Evolutionary conservation across 2,113 vertebrate species (phyloP), one percentile per base, ranked within the genome.

Genomic region (Perca flavescens): DNA sequence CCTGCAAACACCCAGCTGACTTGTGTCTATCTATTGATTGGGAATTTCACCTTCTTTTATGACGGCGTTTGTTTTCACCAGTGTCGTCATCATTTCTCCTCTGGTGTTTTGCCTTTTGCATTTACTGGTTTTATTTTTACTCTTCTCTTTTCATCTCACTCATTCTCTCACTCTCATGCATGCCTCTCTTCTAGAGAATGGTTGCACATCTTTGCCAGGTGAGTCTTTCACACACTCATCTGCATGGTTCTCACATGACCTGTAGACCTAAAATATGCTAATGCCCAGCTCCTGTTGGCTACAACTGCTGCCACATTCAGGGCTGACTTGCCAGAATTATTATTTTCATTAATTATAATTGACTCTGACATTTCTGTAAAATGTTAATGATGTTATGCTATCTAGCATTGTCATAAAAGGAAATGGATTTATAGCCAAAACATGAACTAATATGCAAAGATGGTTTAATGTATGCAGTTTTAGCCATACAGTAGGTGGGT

Each of bases 141-240:
- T 69, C 61, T 95, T 95, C 86, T 95, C 88, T 63, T 95, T 95
- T 96, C 95, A 94, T 96, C 96, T 96, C 96, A 96, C 96, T 95
- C 95, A 96, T 96, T 93, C 96, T 97, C 96, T 96, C 96, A 96
- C 96, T 97, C 96, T 96, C 96, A 94, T 97, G 96, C 97, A 97
- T 97, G 97, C 97, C 92, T 97, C 95, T 97, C 96, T 96, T 95
- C 96, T 97, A 99, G 98, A 99, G 95, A 99, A 97, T 99, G 97
- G 97, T 98, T 97, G 96, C 96, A 88, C 97, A 98, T 92, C 97
- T 99, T 90, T 98, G 97, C 92, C 97, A 97, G 98, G 97, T 99
- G 96, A 99, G 97, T 99, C 95, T 87, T 94, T 94, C 94, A 93
- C 94, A 91, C 90, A 91, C 94, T 93, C 95, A 93, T 92, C 92